Evolutionary conservation across 2,888 invertebrate species (phyloP).

Genomic region (Schizaphis graminum): DNA sequence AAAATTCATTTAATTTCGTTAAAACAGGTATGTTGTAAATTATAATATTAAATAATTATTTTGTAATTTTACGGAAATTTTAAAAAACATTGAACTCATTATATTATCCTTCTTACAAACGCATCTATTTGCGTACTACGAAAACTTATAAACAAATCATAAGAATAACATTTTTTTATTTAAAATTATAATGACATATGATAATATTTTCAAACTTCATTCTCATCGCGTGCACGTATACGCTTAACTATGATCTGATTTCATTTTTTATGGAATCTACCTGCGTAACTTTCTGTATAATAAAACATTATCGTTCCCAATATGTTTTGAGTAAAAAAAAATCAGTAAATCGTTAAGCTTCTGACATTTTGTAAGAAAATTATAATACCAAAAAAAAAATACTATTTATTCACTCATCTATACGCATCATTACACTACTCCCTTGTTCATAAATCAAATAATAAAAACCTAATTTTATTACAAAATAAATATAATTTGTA

Average conservation of each 20-base stretch:
- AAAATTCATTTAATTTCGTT: neutral
- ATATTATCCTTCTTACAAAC: too few relatives aligned
- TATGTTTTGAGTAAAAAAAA: neutral
- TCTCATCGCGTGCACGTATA: neutral
- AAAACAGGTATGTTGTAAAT: neutral
- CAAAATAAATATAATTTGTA: neutral
- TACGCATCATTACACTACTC: neutral
- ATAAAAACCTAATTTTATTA: slow-evolving; percentile 1
- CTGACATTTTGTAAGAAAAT: neutral
- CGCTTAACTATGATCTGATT: neutral
- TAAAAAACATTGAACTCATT: too few relatives aligned
- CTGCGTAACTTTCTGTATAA: neutral
- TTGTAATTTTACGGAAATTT: too few relatives aligned
- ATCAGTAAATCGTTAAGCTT: neutral
- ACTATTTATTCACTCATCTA: neutral
- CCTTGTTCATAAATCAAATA: slow-evolving; percentile 14
- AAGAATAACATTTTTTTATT: too few relatives aligned
- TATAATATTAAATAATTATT: too few relatives aligned
- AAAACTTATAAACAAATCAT: too few relatives aligned
- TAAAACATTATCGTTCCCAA: neutral
- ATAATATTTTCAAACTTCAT: too few relatives aligned
- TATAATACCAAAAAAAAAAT: neutral
- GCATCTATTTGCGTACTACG: too few relatives aligned
- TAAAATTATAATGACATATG: too few relatives aligned
- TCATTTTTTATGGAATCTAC: neutral